phyloP scores from a whole-genome alignment of 2,113 vertebrate species.

The Callipepla squamata region DNA sequence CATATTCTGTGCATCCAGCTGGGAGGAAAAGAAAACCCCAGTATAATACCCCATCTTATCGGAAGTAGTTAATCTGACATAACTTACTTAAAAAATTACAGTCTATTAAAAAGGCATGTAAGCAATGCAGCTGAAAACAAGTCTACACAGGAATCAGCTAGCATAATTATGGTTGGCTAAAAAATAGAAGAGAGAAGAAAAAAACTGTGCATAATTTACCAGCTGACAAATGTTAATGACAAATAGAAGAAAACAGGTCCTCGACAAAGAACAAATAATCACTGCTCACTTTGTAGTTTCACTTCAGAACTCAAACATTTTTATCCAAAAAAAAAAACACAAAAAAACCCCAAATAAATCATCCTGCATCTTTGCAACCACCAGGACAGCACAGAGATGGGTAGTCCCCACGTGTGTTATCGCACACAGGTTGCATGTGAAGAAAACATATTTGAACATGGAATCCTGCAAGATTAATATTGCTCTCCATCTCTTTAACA shows the following conservation, averaged over 20 bases:
- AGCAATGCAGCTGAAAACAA: conserved; percentile 78
- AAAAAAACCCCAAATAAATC: no score
- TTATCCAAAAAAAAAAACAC: rapidly evolving
- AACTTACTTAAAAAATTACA: conserved; percentile 78
- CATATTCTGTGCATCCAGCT: conserved; percentile 70
- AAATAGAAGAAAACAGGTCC: conserved; percentile 71
- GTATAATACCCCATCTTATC: conserved; percentile 71
- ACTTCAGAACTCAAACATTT: conserved; percentile 38
- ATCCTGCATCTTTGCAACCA: background rate
- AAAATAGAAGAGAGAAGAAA: conserved; percentile 43
- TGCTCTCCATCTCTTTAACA: conserved; percentile 15
- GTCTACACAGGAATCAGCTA: conserved; percentile 68
- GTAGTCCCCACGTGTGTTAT: background rate
- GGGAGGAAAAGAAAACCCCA: conserved; percentile 69
- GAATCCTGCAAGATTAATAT: background rate
- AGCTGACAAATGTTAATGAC: conserved; percentile 75
- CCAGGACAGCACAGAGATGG: background rate
- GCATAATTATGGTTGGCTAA: conserved; percentile 56
- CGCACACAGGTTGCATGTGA: background rate
- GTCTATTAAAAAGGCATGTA: conserved; percentile 75
- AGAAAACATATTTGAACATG: background rate
- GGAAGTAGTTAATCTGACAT: conserved; percentile 78
- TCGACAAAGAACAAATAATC: conserved; percentile 65
- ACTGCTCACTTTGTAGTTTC: conserved; percentile 9
- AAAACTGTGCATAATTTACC: conserved; percentile 63